Base-by-base conservation (phyloP, 2,797 vertebrate genomes). In the Rhinella marina region DNA sequence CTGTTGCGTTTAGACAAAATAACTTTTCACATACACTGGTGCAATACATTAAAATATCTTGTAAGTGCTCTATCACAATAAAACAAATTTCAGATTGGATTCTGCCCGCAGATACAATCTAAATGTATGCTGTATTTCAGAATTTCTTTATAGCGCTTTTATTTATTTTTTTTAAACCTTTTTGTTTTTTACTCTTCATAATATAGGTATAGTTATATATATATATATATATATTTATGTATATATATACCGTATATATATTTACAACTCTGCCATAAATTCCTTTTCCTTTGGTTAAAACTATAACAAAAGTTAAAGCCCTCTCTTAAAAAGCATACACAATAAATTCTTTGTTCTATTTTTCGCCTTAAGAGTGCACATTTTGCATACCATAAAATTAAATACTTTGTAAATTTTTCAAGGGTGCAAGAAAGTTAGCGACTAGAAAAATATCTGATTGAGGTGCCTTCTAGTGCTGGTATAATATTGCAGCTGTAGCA, bases 61-160 rank as follows among this genome's bases (percentile, higher is more conserved):
- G 95, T 96, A 96, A 95, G 95, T 95, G 95, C 95, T 95, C 94
- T 95, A 94, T 95, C 93, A 94, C 95, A 94, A 94, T 95, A 95
- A 94, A 95, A 89, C 84, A 86, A 94, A 94, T 96, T 95, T 96
- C 94, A 94, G 96, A 96, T 94, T 94, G 95, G 94, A 95, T 93
- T 98, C 98, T 96, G 98, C 98, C 98, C 94, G 98, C 98, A 99
- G 98, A 99, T 95, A 95, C 95, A 95, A 95, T 93, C 95, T 96
- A 95, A 94, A 94, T 94, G 94, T 94, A 93, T 89, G 93, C 96
- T 95, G 93, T 94, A 95, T 95, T 96, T 87, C 75, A 85, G 48
- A 68, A 52, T 75, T 88, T 77, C 81, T 85, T 92, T 92, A 93
- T 93, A 92, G 82, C 66, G 66, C 78, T 92, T 93, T 91, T 91